Percentiles rank a stretch among this genome's conserved stretches.
Conservation (phyloP, 2,888 invertebrate species). For the Balanococcus diminutus region DNA sequence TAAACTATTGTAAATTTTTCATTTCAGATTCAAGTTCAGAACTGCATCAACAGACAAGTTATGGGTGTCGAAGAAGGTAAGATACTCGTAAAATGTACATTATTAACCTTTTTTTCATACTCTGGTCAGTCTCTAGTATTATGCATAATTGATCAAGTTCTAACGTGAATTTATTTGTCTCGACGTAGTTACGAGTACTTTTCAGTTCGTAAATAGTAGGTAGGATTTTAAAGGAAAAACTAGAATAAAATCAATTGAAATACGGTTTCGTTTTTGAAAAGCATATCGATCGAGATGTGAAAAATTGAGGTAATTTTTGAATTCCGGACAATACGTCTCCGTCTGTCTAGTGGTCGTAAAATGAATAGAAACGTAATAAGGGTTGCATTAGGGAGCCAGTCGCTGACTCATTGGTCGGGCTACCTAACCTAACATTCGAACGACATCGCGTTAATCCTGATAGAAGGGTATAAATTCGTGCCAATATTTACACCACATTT, state of each 20-base stretch:
- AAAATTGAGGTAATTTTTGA: background rate
- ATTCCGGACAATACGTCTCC: background rate
- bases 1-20: background rate
- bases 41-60: background rate
- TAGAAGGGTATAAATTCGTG: background rate
- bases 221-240: no score
- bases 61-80: slow-evolving; percentile 35
- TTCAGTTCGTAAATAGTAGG: no score
- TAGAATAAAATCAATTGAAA: no score
- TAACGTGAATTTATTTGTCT: background rate
- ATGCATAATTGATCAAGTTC: background rate
- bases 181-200: no score
- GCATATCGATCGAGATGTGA: background rate
- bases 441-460: background rate
- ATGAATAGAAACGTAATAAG: background rate
- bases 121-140: background rate
- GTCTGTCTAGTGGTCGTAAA: background rate
- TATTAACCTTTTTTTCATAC: background rate
- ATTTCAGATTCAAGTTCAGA: background rate
- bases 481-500: background rate
- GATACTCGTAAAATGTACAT: background rate
- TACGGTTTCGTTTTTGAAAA: background rate
- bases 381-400: background rate
- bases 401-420: background rate
- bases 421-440: no score